Base-by-base conservation (phyloP, 2,797 vertebrate genomes). In the Liparis tanakae region DNA sequence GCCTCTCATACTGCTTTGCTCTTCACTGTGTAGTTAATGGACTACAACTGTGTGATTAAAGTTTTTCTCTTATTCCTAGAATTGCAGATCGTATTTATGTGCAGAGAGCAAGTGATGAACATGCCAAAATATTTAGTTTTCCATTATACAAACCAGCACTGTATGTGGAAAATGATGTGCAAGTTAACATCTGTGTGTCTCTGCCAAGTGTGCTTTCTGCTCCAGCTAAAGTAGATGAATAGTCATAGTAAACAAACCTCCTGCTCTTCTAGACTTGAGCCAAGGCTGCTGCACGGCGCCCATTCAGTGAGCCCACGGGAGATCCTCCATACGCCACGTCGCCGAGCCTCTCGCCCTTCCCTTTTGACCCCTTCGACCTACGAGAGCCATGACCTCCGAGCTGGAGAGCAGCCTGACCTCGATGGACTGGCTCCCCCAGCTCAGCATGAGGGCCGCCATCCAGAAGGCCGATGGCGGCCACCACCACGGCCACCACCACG, bases 381-480 rank as follows among this genome's bases (percentile, higher is more conserved):
- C 65, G 7, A 70, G 43, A 72, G 30, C 68, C 78, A 96, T 96
- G 96, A 96, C 96, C 84, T 96, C 96, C 72, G 96, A 96, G 92
- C 94, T 96, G 91, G 96, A 96, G 92, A 96, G 96, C 79, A 96
- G 96, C 89, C 85, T 96, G 75, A 96, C 96, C 68, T 96, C 96
- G 43, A 96, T 96, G 96, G 96, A 96, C 92, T 96, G 96, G 96
- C 94, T 96, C 68, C 96, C 96, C 76, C 95, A 96, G 93, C 94
- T 96, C 51, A 94, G 94, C 74, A 94, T 96, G 94, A 94, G 95
- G 89, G 93, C 95, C 41, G 91, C 94, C 87, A 95, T 96, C 74
- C 95, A 96, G 81, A 96, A 96, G 83, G 85, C 92, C 0, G 95
- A 95, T 57, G 55, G 58, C 0, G 88, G 92, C 39, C 94, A 94